These are phyloP conservation scores for Spodoptera frugiperda DNA, from an alignment of 1,140 invertebrate species.

Conservation along the genomic window DNA sequence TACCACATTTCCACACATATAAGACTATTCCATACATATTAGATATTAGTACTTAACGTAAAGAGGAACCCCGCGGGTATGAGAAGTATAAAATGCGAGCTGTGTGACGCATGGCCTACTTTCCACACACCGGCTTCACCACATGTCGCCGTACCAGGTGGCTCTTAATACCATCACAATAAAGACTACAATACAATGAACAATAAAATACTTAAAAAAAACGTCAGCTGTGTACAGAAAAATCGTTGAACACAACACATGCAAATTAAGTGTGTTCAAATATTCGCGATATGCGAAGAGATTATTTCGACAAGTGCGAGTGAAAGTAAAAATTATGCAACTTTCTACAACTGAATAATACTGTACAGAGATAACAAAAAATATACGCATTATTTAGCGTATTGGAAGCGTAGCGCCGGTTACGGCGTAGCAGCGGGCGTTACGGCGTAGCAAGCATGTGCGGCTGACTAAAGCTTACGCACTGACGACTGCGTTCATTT, in stretches of 20 bases:
- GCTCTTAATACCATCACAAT: constrained; percentile 63
- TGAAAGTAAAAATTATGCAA: constrained; percentile 85
- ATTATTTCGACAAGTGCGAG: constrained; percentile 73
- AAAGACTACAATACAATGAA: constrained; percentile 64
- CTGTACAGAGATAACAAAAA: constrained; percentile 48
- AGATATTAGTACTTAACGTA: constrained; percentile 63
- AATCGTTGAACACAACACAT: constrained; percentile 70
- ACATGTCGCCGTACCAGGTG: constrained; percentile 70
- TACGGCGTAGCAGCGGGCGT: constrained; percentile 36
- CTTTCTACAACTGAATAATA: constrained; percentile 71
- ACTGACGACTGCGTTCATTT: not conserved
- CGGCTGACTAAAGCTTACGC: not conserved
- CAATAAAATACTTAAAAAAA: constrained; percentile 48
- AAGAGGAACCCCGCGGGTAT: constrained; percentile 73
- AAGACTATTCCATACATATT: not conserved
- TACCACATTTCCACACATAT: too few relatives aligned
- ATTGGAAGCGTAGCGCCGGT: not conserved
- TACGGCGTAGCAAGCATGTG: constrained; percentile 32
- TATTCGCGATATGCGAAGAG: constrained; percentile 69
- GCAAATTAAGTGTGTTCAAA: constrained; percentile 71
- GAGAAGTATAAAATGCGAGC: constrained; percentile 78
- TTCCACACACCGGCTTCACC: constrained; percentile 73
- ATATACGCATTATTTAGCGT: constrained; percentile 37
- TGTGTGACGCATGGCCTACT: constrained; percentile 81
- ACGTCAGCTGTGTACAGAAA: constrained; percentile 61